Percentiles rank a stretch among this genome's conserved stretches.
These are phyloP conservation scores for Protobothrops mucrosquamatus DNA, from an alignment of 2,113 vertebrate genomes.

Conservation along the genomic window DNA sequence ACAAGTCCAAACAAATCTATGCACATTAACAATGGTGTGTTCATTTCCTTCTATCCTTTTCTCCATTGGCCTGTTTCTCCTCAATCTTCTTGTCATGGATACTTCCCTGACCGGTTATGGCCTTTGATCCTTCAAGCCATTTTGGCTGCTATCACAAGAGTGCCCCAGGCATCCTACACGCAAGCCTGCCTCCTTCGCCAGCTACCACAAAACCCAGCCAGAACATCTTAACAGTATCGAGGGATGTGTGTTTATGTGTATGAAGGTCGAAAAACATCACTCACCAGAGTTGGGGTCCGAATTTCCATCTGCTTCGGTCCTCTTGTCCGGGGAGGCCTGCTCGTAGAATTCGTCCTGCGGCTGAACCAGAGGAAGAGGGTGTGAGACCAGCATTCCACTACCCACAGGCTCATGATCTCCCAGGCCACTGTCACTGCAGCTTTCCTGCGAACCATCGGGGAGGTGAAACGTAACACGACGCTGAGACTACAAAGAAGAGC, in stretches of 20 bases:
- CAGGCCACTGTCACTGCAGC: constrained; percentile 99
- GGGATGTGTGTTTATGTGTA: not conserved
- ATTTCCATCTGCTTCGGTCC: constrained; percentile 98
- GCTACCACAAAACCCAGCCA: not conserved
- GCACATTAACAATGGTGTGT: not conserved
- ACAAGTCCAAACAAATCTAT: not conserved
- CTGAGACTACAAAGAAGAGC: constrained; percentile 98
- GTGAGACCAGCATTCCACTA: constrained; percentile 96
- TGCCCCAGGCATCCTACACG: not conserved
- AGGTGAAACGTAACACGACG: constrained; percentile 99
- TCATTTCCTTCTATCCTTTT: not conserved
- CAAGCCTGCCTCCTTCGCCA: not conserved
- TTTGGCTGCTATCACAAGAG: not conserved
- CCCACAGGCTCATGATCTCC: constrained; percentile 97
- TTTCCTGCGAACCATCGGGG: constrained; percentile 99
- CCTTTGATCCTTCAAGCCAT: not conserved
- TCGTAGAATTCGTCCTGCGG: constrained; percentile 98
- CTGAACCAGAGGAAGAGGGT: constrained; percentile 99
- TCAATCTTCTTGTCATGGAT: not conserved
- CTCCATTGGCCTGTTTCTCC: too few species aligned
- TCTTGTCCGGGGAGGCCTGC: constrained; percentile 97
- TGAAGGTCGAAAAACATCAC: constrained; percentile 48
- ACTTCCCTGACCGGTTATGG: not conserved
- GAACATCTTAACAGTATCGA: not conserved
- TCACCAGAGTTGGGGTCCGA: constrained; percentile 98